Percentiles rank a stretch among this genome's conserved stretches.
Conservation (phyloP, 2,888 invertebrate species). For the Andricus quercusramuli region DNA sequence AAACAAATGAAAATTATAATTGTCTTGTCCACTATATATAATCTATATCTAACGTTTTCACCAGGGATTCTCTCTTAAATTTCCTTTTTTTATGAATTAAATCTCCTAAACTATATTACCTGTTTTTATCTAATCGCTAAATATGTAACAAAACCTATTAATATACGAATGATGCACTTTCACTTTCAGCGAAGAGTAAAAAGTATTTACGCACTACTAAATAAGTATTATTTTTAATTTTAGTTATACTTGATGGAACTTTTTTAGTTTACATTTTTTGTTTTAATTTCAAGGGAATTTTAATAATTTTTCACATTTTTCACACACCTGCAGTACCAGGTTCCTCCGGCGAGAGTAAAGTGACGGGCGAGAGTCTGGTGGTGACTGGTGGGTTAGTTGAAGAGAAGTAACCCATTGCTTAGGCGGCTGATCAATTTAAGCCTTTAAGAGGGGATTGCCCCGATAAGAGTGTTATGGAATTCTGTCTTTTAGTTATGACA, state of each 20-base stretch:
- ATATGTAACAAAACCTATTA: not conserved
- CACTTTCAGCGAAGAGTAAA: not conserved
- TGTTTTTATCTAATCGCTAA: not conserved
- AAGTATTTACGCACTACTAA: not conserved
- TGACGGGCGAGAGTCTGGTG: conserved; percentile 51
- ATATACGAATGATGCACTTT: not conserved
- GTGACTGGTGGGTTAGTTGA: conserved; percentile 62
- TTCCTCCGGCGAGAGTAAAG: conserved; percentile 45
- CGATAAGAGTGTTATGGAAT: conserved; percentile 36
- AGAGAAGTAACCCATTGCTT: conserved; percentile 66
- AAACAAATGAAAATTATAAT: too few species aligned
- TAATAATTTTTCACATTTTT: not conserved
- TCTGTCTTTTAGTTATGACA: conserved; percentile 34
- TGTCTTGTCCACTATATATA: too few species aligned
- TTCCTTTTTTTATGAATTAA: not conserved
- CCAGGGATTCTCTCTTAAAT: not conserved
- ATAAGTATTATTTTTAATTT: not conserved
- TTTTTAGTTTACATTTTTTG: not conserved
- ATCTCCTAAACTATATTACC: not conserved
- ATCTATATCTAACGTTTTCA: too few species aligned
- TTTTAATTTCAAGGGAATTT: not conserved
- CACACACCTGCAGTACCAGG: conserved; percentile 44
- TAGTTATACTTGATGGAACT: not conserved
- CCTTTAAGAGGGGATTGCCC: conserved; percentile 56
- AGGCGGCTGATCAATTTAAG: conserved; percentile 68